phyloP scores from a whole-genome alignment of 1,140 invertebrate genomes.

The Drosophila nikananu region DNA sequence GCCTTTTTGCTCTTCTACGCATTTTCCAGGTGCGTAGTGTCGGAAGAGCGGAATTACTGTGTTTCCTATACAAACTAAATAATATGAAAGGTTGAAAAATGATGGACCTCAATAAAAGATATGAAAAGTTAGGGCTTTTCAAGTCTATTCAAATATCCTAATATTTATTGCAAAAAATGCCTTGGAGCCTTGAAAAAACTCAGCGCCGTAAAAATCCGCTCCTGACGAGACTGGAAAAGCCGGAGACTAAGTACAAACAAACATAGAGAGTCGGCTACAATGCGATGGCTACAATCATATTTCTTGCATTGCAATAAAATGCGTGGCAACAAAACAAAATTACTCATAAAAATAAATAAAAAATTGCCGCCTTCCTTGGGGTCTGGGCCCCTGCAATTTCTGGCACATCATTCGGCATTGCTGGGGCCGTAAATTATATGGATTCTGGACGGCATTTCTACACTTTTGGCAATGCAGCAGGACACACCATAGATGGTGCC shows the following conservation, averaged over 20 bases:
- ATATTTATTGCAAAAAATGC: fast-evolving
- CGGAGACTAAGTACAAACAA: slow-evolving; percentile 30
- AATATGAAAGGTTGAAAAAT: not conserved
- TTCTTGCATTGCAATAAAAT: slow-evolving; percentile 72
- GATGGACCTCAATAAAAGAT: not conserved
- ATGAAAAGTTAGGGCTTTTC: not conserved
- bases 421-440: slow-evolving; percentile 69
- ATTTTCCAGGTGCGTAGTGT: slow-evolving; percentile 11
- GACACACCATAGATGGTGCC: slow-evolving; percentile 13
- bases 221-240: slow-evolving; percentile 9
- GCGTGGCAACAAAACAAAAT: slow-evolving; percentile 70
- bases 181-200: not conserved
- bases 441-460: slow-evolving; percentile 49
- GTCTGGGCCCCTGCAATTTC: slow-evolving; percentile 58
- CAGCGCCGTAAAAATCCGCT: not conserved
- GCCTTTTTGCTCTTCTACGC: slow-evolving; percentile 29
- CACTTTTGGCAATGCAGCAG: slow-evolving; percentile 25
- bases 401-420: slow-evolving; percentile 71
- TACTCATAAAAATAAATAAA: slow-evolving; percentile 78
- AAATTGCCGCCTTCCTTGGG: slow-evolving; percentile 52
- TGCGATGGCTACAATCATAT: slow-evolving; percentile 66
- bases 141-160: no score
- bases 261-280: slow-evolving; percentile 26
- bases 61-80: not conserved
- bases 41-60: not conserved